Base-by-base conservation (phyloP, 2,888 invertebrate genomes). In the Aquatica leii region DNA sequence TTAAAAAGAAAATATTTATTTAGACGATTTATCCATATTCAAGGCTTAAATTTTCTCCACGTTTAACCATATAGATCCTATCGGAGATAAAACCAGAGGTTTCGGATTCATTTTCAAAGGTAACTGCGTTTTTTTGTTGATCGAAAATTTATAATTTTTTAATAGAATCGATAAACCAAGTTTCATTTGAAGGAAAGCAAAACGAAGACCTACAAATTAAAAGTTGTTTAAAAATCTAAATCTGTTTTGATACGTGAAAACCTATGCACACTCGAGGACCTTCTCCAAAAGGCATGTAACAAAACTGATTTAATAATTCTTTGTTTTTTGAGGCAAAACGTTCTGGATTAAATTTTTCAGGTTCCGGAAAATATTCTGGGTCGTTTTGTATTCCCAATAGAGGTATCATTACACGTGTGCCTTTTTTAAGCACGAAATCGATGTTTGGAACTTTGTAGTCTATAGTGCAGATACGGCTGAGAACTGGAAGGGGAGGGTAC, bases 211-310 rank as follows among this genome's bases (percentile, higher is more conserved):
- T 52, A 15, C 8, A 52, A 52, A n/a, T n/a, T n/a, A n/a, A n/a
- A n/a, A n/a, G n/a, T n/a, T n/a, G n/a, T n/a, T n/a, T n/a, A n/a
- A n/a, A n/a, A n/a, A n/a, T n/a, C n/a, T n/a, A n/a, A n/a, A n/a
- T n/a, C n/a, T n/a, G n/a, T n/a, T n/a, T n/a, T n/a, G n/a, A n/a
- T n/a, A n/a, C n/a, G n/a, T n/a, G n/a, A n/a, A 1, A 76, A 86
- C 86, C 86, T 73, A 86, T 80, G 72, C 86, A 86, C 75, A 85
- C 83, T 65, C 85, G 80, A 4, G 86, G 86, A 86, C n/a, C n/a
- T n/a, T n/a, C n/a, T n/a, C n/a, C n/a, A n/a, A n/a, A n/a, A n/a
- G n/a, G n/a, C n/a, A n/a, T 80, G 82, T 84, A 86, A 59, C 83
- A 82, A 66, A 83, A 85, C 0, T 82, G 82, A 49, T 85, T 85